These are phyloP conservation scores for Girardia tigrina DNA, from an alignment of 2,888 invertebrate genomes.

Conservation along the genomic window DNA sequence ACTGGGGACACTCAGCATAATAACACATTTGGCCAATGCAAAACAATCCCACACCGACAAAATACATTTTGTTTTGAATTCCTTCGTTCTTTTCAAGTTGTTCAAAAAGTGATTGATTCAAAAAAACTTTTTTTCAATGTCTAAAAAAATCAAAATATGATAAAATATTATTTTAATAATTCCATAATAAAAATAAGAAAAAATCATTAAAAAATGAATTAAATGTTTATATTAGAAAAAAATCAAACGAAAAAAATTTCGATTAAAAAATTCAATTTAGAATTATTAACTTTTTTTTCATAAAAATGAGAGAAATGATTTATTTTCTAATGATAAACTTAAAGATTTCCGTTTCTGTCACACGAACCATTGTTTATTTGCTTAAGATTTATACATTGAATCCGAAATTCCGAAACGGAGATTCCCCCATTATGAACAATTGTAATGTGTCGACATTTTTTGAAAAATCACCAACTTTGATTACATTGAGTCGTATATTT, in stretches of 20 bases:
- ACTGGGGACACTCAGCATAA: too few species aligned
- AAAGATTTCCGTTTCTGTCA: constrained; percentile 20
- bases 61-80: too few species aligned
- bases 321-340: constrained; percentile 7
- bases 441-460: constrained; percentile 18
- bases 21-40: too few species aligned
- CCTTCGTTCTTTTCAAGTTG: too few species aligned
- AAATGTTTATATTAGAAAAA: too few species aligned
- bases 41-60: too few species aligned
- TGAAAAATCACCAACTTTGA: not conserved
- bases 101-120: too few species aligned
- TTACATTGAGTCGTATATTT: constrained; percentile 15
- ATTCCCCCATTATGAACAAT: not conserved
- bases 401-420: not conserved
- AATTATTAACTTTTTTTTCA: not conserved
- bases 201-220: not conserved
- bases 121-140: not conserved
- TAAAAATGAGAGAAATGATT: constrained; percentile 7
- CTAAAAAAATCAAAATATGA: not conserved
- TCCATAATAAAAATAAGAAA: not conserved
- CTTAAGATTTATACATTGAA: constrained; percentile 20
- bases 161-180: not conserved
- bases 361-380: constrained; percentile 4
- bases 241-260: not conserved
- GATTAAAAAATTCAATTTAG: not conserved